Base-by-base conservation (phyloP, 2,888 invertebrate species). In the Augiades crinisus region DNA sequence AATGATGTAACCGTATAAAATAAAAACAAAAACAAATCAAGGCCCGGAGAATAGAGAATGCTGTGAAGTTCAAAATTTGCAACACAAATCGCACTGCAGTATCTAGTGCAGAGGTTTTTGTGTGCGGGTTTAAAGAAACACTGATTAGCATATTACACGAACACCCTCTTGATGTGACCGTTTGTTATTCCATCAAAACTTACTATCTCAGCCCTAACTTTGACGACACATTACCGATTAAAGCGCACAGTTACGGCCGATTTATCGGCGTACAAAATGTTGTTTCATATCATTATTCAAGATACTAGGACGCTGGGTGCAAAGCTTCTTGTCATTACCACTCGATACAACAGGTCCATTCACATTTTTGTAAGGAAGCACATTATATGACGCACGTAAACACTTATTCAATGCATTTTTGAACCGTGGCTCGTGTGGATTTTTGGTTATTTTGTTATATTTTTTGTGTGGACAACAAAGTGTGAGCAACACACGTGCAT, bases 71-170 rank as follows among this genome's bases (percentile, higher is more conserved):
- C 51, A 70, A 75, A 86, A 88, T 85, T 87, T 83, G 87, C 88
- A 88, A 86, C 75, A 78, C 86, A 88, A 87, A 88, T 87, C 83
- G 83, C 87, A 89, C 82, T 89, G 89, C 89, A 88, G 89, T 84
- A 75, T 78, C 77, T 78, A 81, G 86, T 88, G 89, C 89, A 87
- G 89, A 82, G 84, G 78, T 88, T 89, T 87, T 87, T 87, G 84
- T 85, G 75, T 78, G 77, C 77, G 79, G 72, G 77, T 75, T 77
- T 72, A 81, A 86, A 86, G 84, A 81, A 85, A 84, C 77, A 71
- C 77, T 77, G 75, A 85, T 88, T 86, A 82, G 82, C 87, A 89
- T 87, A 86, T 83, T 80, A 78, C 72, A 82, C 77, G 68, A 75
- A 75, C 72, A 72, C 63, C 68, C 75, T 74, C 68, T 70, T 67